Percentiles rank a stretch among this genome's conserved stretches.
Conservation (phyloP, 2,797 vertebrate genomes). For the Synanceia verrucosa region DNA sequence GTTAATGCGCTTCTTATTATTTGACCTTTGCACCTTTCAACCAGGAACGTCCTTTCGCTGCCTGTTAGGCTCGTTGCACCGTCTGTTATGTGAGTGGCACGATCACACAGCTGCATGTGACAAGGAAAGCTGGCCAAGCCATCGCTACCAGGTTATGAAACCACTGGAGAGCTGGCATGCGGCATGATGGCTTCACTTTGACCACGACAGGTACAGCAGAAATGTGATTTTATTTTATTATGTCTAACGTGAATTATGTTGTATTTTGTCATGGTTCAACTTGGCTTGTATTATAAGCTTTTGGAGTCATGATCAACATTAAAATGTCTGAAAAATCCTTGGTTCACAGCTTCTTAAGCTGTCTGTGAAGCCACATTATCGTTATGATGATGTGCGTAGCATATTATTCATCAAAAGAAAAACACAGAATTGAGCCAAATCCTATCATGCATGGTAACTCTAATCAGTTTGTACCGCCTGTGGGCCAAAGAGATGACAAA, state of each 20-base stretch:
- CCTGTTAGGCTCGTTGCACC: background rate
- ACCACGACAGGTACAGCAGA: conserved; percentile 16
- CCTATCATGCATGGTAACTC: conserved; percentile 10
- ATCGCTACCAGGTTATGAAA: background rate
- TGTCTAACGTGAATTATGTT: background rate
- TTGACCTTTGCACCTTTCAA: conserved; percentile 15
- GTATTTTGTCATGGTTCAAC: background rate
- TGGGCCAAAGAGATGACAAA: conserved; percentile 8
- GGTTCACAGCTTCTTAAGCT: background rate
- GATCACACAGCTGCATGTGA: background rate
- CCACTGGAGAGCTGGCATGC: background rate
- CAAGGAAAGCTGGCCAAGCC: background rate
- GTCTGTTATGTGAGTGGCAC: background rate
- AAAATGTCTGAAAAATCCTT: conserved; percentile 34
- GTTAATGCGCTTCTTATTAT: background rate
- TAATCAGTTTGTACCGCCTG: conserved; percentile 20
- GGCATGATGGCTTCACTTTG: conserved; percentile 13
- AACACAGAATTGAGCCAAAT: conserved; percentile 32
- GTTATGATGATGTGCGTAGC: background rate
- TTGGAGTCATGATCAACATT: conserved; percentile 19
- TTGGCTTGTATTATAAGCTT: background rate
- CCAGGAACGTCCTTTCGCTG: background rate
- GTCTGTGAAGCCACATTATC: background rate
- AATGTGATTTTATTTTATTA: background rate
- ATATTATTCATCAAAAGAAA: conserved; percentile 38